Conservation (phyloP, 2,888 invertebrate species). For the Physocephala rufipes region DNA sequence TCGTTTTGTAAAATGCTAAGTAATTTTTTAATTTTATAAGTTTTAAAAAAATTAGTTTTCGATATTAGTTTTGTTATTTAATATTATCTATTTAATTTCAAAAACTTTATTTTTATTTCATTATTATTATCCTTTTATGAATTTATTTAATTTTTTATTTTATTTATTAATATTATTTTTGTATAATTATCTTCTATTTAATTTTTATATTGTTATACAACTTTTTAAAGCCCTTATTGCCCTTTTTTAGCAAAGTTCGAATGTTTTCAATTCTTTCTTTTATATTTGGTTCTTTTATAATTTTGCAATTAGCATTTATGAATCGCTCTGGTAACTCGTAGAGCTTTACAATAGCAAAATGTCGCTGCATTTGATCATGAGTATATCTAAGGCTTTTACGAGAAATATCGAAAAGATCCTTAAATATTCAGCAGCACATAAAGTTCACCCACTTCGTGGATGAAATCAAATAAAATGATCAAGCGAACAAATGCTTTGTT, state of each 20-base stretch:
- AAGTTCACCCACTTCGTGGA: background rate
- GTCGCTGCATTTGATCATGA: conserved; percentile 21
- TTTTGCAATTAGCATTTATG: conserved; percentile 8
- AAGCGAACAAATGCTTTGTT: conserved; percentile 10
- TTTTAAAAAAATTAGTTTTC: conserved; percentile 16
- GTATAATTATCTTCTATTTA: no score
- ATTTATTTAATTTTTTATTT: no score
- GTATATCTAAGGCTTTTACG: conserved; percentile 6
- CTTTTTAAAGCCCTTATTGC: no score
- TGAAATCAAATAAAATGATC: conserved; percentile 10
- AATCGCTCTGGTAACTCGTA: conserved; percentile 19
- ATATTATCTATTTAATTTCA: background rate
- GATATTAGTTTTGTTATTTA: background rate
- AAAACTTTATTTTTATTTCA: no score
- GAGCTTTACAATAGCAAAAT: conserved; percentile 26
- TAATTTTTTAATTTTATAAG: conserved; percentile 3
- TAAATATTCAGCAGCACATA: conserved; percentile 19
- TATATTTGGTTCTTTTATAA: background rate
- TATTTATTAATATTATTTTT: no score
- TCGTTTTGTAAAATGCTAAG: conserved; percentile 14
- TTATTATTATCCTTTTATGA: no score
- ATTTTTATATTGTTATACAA: no score
- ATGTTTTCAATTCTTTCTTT: background rate
- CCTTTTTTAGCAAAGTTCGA: background rate
- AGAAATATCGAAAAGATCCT: conserved; percentile 3